Conservation (phyloP, 2,797 vertebrate species). For the Centropyge bicolor region DNA sequence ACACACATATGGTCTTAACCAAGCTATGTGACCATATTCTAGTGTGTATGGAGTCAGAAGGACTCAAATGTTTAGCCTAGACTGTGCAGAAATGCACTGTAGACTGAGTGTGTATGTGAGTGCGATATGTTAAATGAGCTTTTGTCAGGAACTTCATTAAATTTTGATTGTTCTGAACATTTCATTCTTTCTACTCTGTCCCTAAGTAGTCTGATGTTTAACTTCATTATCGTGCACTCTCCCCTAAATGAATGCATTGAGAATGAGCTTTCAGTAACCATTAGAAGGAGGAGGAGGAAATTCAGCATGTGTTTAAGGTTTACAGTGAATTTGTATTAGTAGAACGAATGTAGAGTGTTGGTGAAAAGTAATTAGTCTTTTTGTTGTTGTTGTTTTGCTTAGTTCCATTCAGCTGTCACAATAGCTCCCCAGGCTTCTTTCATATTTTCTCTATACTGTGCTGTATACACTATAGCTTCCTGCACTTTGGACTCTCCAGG, state of each 20-base stretch:
- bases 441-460: too few species aligned
- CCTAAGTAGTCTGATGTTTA: conserved; percentile 44
- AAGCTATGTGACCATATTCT: background rate
- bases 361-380: background rate
- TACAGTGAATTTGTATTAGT: background rate
- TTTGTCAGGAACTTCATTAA: conserved; percentile 52
- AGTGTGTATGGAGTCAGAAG: background rate
- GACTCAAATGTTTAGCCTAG: background rate
- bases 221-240: conserved; percentile 52
- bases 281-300: conserved; percentile 4
- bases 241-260: conserved; percentile 30
- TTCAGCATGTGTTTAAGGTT: background rate
- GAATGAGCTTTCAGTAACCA: conserved; percentile 22
- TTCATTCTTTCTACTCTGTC: conserved; percentile 45
- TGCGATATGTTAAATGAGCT: conserved; percentile 34
- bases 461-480: background rate
- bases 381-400: background rate
- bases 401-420: background rate
- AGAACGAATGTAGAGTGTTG: background rate
- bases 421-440: background rate
- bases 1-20: background rate
- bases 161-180: conserved; percentile 52
- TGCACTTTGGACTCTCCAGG: background rate
- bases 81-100: background rate
- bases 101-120: background rate